phyloP scores from a whole-genome alignment of 2,113 vertebrate species.

The Tetrax tetrax region DNA sequence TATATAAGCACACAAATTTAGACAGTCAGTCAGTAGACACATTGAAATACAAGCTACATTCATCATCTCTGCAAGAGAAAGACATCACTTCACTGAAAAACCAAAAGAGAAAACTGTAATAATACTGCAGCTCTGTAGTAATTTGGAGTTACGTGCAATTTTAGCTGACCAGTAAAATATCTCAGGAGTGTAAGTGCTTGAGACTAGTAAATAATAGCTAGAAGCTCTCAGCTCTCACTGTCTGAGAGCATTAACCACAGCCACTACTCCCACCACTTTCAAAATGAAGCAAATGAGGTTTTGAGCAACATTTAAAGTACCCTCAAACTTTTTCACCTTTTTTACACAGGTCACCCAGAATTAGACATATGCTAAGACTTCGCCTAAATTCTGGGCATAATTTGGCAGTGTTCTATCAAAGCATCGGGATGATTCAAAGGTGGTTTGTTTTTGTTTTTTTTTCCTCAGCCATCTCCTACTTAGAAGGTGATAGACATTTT shows the following conservation, averaged over 20 bases:
- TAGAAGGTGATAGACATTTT: neutral
- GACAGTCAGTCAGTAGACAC: neutral
- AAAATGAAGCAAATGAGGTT: slow-evolving; percentile 38
- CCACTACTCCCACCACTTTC: neutral
- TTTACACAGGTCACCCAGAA: neutral
- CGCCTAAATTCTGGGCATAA: neutral
- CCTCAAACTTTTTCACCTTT: neutral
- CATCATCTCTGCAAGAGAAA: neutral
- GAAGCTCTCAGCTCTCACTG: slow-evolving; percentile 35
- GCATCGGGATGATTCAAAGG: neutral
- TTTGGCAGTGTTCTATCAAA: neutral
- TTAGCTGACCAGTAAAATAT: neutral
- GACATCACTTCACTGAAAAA: neutral
- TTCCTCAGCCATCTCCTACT: neutral
- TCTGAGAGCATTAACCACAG: slow-evolving; percentile 35
- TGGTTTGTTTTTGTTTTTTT: neutral
- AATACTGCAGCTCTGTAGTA: neutral
- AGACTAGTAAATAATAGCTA: slow-evolving; percentile 14
- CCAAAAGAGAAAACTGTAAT: neutral
- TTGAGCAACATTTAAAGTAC: slow-evolving; percentile 38
- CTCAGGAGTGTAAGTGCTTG: neutral
- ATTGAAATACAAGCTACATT: slow-evolving; percentile 8
- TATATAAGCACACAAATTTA: slow-evolving; percentile 5
- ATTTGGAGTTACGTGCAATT: neutral
- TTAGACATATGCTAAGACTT: neutral